These are phyloP conservation scores for Cataglyphis rosenhaueri DNA, from an alignment of 2,888 invertebrate genomes.

Conservation along the genomic window DNA sequence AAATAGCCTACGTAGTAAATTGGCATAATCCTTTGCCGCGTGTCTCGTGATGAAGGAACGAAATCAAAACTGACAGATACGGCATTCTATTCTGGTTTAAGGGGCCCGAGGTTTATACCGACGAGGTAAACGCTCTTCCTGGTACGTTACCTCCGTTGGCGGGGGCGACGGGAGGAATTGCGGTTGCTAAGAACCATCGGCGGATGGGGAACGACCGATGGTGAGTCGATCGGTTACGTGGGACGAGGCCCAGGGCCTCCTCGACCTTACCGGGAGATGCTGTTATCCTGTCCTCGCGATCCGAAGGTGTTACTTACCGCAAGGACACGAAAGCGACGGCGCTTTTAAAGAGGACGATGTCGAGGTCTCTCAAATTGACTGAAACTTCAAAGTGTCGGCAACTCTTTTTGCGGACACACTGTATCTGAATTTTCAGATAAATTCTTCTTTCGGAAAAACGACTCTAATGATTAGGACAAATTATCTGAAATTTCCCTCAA, in stretches of 20 bases:
- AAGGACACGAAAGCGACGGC: slow-evolving; percentile 72
- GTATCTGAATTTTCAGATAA: too few species aligned
- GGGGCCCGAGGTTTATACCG: background rate
- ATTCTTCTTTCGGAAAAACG: too few species aligned
- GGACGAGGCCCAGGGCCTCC: slow-evolving; percentile 68
- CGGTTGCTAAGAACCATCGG: slow-evolving; percentile 53
- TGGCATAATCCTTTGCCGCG: slow-evolving; percentile 25
- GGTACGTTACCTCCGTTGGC: slow-evolving; percentile 46
- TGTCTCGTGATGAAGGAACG: background rate
- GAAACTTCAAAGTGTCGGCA: too few species aligned
- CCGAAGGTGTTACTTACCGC: slow-evolving; percentile 69
- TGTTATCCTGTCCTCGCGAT: slow-evolving; percentile 71
- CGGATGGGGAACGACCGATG: slow-evolving; percentile 57
- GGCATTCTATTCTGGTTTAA: slow-evolving; percentile 30
- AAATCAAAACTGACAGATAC: slow-evolving; percentile 32
- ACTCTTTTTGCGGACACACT: too few species aligned
- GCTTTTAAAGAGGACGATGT: slow-evolving; percentile 28
- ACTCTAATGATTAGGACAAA: too few species aligned
- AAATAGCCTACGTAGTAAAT: slow-evolving; percentile 21
- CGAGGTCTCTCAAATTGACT: background rate
- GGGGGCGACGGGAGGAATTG: slow-evolving; percentile 36
- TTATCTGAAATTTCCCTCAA: too few species aligned
- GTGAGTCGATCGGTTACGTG: slow-evolving; percentile 64
- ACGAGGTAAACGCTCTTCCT: slow-evolving; percentile 66
- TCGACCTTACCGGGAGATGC: slow-evolving; percentile 71